Base-by-base conservation (phyloP, 2,888 invertebrate species). In the Pachymerium ferrugineum region DNA sequence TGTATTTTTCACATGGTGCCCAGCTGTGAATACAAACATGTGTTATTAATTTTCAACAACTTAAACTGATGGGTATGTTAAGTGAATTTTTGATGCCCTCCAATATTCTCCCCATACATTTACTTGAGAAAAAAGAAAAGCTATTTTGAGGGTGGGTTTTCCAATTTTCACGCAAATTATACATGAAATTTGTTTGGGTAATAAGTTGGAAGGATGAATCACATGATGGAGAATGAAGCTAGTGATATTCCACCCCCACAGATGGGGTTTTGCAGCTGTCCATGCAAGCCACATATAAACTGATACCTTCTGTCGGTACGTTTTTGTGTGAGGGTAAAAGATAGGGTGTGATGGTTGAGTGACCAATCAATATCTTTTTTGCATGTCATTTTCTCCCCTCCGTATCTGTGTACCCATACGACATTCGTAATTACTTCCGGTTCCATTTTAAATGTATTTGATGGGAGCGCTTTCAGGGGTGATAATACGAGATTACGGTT, bases 261-360 rank as follows among this genome's bases (percentile, higher is more conserved):
- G 62, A 62, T 62, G 62, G 62, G n/a, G 62, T 25, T 62, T 62
- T 62, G 62, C 62, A 62, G 62, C 62, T 62, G 62, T 62, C 62
- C 62, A 62, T 28, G 28, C 25, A 62, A 62, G 25, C 62, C 62
- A 12, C 62, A 62, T 62, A n/a, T n/a, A n/a, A 62, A 62, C 25
- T 62, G 62, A 62, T 28, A 62, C 62, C 62, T 62, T 62, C 62
- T 62, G 62, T 22, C 62, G 62, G 62, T n/a, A 12, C 62, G 62
- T 62, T 62, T 62, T 62, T 28, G 14, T 22, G 14, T 10, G n/a
- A 28, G 62, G 62, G 25, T 62, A 28, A 28, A 28, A 22, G 62
- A 62, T 22, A 28, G 62, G 62, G 62, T 62, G 62, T 28, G 25
- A 62, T 62, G 62, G 28, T 62, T 62, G 25, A 28, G 25, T 62